These are phyloP conservation scores for Blastobasis lacticolella DNA, from an alignment of 2,888 invertebrate genomes.

Conservation along the genomic window DNA sequence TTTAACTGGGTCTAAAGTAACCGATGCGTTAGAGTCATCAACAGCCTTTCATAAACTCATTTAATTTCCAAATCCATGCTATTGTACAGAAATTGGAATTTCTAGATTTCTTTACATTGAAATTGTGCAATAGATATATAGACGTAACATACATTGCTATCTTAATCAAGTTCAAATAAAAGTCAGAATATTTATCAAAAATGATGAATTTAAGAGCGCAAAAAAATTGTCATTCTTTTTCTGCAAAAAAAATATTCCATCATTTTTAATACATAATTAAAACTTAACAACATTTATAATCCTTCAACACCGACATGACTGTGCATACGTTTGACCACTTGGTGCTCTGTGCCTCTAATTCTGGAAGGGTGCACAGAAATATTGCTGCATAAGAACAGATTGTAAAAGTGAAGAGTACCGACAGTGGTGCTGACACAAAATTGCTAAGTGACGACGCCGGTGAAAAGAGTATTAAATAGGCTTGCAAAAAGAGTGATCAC, in stretches of 20 bases:
- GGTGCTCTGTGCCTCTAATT: constrained; percentile 55
- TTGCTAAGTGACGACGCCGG: constrained; percentile 35
- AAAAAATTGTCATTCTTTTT: not conserved
- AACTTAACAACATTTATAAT: constrained; percentile 2
- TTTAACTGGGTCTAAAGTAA: constrained; percentile 21
- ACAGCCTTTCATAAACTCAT: constrained; percentile 43
- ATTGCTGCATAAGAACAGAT: constrained; percentile 36
- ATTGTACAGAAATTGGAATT: constrained; percentile 66
- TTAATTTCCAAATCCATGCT: constrained; percentile 59
- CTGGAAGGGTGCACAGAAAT: constrained; percentile 45
- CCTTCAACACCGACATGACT: constrained; percentile 41
- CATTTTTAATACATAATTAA: constrained; percentile 7
- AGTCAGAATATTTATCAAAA: not conserved
- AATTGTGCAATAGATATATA: not conserved
- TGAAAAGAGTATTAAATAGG: constrained; percentile 26
- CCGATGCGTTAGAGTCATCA: constrained; percentile 64
- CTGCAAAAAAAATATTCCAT: constrained; percentile 13
- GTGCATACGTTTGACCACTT: constrained; percentile 33
- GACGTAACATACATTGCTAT: no score
- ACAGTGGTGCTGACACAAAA: constrained; percentile 49
- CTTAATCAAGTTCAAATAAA: no score
- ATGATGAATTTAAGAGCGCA: not conserved
- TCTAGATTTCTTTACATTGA: constrained; percentile 8
- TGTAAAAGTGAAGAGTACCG: constrained; percentile 29
- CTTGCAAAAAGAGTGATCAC: constrained; percentile 14